Percentiles rank a stretch among this genome's conserved stretches.
Evolutionary conservation across 2,888 invertebrate genomes (phyloP).

Genomic region (Phania funesta): DNA sequence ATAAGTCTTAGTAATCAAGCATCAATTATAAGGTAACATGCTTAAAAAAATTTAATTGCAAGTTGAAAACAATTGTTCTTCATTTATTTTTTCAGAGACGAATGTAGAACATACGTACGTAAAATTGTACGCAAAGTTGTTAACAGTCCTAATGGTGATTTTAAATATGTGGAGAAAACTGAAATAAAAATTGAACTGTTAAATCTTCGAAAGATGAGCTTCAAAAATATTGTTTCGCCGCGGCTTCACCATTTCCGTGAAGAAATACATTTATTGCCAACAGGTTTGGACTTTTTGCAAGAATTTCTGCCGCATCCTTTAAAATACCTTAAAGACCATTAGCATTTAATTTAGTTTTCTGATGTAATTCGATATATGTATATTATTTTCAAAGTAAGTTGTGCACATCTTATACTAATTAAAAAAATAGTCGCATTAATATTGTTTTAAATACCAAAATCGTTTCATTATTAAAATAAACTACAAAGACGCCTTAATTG

Average conservation of each 20-base stretch:
- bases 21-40: conserved; percentile 70
- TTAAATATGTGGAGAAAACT: conserved; percentile 56
- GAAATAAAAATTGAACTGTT: conserved; percentile 71
- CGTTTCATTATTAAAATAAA: too few species aligned
- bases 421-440: too few species aligned
- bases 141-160: conserved; percentile 5
- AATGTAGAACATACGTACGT: conserved; percentile 68
- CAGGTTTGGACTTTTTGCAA: conserved; percentile 72
- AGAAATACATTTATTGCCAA: conserved; percentile 73
- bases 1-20: conserved; percentile 64
- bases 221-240: conserved; percentile 72
- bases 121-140: conserved; percentile 68
- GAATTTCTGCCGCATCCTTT: conserved; percentile 71
- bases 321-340: conserved; percentile 65
- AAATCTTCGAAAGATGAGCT: conserved; percentile 71
- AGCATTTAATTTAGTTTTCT: neutral
- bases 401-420: too few species aligned
- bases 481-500: too few species aligned
- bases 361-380: too few species aligned
- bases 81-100: conserved; percentile 66
- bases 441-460: too few species aligned
- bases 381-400: too few species aligned
- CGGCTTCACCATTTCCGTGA: conserved; percentile 72
- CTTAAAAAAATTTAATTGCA: neutral
- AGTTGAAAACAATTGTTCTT: too few species aligned